These are phyloP conservation scores for Ptilodon capucinus DNA, from an alignment of 2,888 invertebrate species.

Conservation along the genomic window DNA sequence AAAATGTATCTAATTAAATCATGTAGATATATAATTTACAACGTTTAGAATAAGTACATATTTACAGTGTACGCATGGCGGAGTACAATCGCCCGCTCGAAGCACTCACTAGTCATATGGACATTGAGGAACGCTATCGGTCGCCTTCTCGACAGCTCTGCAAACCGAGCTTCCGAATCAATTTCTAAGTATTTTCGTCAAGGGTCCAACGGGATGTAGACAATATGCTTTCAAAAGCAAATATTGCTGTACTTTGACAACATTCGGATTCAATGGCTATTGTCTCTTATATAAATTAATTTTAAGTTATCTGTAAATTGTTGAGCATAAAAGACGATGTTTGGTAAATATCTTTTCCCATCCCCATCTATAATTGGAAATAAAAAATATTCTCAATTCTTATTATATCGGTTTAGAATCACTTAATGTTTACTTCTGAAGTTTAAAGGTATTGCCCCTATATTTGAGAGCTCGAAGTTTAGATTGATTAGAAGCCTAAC, in stretches of 20 bases:
- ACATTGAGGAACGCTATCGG: slow-evolving; percentile 48
- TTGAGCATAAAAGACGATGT: no score
- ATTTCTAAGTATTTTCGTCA: slow-evolving; percentile 56
- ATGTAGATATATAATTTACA: background rate
- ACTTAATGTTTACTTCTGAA: no score
- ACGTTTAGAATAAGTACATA: no score
- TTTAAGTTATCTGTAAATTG: no score
- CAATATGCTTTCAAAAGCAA: slow-evolving; percentile 36
- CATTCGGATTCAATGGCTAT: slow-evolving; percentile 12
- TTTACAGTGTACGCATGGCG: background rate
- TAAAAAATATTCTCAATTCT: no score
- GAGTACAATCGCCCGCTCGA: slow-evolving; percentile 21
- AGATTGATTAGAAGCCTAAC: background rate
- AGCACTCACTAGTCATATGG: slow-evolving; percentile 40
- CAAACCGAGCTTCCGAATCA: slow-evolving; percentile 56
- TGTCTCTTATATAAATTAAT: slow-evolving; percentile 10
- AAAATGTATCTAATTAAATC: no score
- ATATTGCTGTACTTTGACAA: slow-evolving; percentile 29
- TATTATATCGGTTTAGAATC: no score
- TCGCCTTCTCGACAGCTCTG: slow-evolving; percentile 65
- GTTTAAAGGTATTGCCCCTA: no score
- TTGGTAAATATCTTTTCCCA: no score
- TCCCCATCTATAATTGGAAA: no score
- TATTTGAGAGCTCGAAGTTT: no score
- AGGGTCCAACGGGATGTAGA: slow-evolving; percentile 37